A percentile compares a stretch with the other conserved stretches of the same genome.
Evolutionary conservation across 2,113 vertebrate species (phyloP).

Genomic region (Puffinus mauretanicus): DNA sequence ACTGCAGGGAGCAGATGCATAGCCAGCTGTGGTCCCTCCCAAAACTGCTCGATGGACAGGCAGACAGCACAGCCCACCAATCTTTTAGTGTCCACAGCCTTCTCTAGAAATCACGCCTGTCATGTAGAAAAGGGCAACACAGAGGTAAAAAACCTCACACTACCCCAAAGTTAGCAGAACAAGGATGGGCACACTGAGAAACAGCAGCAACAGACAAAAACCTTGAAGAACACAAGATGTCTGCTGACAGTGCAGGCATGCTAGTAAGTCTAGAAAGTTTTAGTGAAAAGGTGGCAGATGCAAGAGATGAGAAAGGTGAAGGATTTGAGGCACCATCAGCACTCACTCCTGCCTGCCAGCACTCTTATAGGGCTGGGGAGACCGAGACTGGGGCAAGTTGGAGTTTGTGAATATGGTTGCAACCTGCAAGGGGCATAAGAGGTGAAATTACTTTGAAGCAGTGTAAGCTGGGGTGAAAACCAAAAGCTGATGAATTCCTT

Average conservation of each 20-base stretch:
- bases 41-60: fast-evolving
- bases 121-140: neutral
- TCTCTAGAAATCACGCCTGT: neutral
- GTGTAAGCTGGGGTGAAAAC: neutral
- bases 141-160: neutral
- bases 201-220: fast-evolving
- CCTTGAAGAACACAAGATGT: neutral
- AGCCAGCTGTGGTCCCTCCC: neutral
- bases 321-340: neutral
- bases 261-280: neutral
- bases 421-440: neutral
- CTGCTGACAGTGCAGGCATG: neutral
- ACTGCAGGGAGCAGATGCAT: neutral
- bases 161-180: neutral
- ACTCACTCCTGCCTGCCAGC: neutral
- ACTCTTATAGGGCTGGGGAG: neutral
- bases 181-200: neutral
- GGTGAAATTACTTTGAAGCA: neutral
- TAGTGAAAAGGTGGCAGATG: neutral
- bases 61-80: neutral
- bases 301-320: neutral
- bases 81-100: neutral
- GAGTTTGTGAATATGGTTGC: neutral
- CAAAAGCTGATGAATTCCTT: neutral
- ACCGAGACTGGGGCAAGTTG: neutral